These are phyloP conservation scores for Cyaniris semiargus DNA, from an alignment of 2,888 invertebrate genomes.

Conservation along the genomic window DNA sequence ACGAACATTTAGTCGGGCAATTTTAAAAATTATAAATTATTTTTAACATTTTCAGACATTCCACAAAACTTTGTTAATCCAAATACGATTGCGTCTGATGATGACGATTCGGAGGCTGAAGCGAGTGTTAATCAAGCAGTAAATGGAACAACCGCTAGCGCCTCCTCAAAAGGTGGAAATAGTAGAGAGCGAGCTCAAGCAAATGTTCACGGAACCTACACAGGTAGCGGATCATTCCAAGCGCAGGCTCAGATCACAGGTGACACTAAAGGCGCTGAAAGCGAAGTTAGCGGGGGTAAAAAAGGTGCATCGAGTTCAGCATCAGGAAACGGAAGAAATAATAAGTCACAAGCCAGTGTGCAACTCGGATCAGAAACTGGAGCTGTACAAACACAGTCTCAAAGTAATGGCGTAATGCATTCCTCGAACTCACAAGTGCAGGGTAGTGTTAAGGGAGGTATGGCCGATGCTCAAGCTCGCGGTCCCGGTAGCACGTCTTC, in stretches of 20 bases:
- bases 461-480: conserved; percentile 92
- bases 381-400: conserved; percentile 86
- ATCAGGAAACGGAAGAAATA: conserved; percentile 86
- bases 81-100: conserved; percentile 69
- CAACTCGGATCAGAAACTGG: conserved; percentile 88
- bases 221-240: conserved; percentile 88
- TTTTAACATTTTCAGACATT: conserved; percentile 50
- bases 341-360: conserved; percentile 89
- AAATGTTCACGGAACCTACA: conserved; percentile 90
- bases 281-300: conserved; percentile 85
- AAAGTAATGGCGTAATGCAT: conserved; percentile 87
- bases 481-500: conserved; percentile 92
- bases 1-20: too few relatives aligned
- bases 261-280: conserved; percentile 85
- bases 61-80: conserved; percentile 69
- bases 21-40: not conserved
- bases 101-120: conserved; percentile 87
- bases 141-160: conserved; percentile 87
- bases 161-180: conserved; percentile 88
- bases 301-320: conserved; percentile 88
- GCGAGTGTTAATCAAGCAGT: conserved; percentile 79
- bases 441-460: conserved; percentile 89
- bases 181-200: conserved; percentile 89
- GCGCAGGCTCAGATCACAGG: conserved; percentile 91
- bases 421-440: conserved; percentile 90